phyloP scores from a whole-genome alignment of 2,113 vertebrate species.

The Grantiella picta region DNA sequence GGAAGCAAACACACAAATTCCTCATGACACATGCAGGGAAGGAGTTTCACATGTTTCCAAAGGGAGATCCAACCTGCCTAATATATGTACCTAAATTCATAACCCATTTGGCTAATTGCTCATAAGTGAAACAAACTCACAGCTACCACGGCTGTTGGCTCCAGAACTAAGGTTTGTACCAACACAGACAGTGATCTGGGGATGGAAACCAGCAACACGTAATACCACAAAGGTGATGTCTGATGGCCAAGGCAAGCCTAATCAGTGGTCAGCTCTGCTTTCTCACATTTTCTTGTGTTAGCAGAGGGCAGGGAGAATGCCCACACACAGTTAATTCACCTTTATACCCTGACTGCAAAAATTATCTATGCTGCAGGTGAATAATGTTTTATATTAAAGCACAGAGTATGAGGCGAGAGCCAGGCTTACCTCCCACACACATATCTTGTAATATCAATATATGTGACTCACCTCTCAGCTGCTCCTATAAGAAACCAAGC shows the following conservation, averaged over 20 bases:
- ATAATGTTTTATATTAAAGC: conserved; percentile 40
- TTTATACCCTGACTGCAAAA: not conserved
- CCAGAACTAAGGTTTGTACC: not conserved
- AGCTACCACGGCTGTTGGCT: not conserved
- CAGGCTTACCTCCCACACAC: conserved; percentile 5
- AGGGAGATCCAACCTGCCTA: not conserved
- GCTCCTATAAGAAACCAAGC: not conserved
- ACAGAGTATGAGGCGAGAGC: not conserved
- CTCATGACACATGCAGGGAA: not conserved
- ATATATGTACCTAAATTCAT: not conserved
- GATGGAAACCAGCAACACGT: not conserved
- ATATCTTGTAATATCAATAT: conserved; percentile 1
- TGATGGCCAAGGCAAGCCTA: not conserved
- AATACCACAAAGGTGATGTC: not conserved
- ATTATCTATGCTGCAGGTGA: not conserved
- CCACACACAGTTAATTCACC: not conserved
- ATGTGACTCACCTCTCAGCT: conserved; percentile 31
- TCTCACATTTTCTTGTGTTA: not conserved
- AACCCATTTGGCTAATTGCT: not conserved
- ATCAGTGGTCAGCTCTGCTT: not conserved
- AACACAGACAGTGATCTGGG: not conserved
- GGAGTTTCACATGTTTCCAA: not conserved
- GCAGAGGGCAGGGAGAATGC: not conserved
- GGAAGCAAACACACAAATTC: not conserved
- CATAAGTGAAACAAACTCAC: not conserved